Base-by-base conservation (phyloP, 2,888 invertebrate genomes). In the Lypha dubia region DNA sequence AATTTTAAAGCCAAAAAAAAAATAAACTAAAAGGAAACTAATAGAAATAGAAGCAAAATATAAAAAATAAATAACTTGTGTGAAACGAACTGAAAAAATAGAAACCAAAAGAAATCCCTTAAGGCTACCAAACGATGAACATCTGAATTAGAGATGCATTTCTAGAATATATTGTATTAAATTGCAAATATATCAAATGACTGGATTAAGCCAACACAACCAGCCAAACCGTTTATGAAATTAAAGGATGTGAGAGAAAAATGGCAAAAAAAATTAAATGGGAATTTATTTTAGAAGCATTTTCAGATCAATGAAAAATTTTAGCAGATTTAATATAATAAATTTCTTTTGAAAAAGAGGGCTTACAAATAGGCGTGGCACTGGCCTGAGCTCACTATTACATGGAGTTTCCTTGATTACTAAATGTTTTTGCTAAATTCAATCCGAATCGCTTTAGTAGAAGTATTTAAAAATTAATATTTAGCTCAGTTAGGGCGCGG, bases 61-160 rank as follows among this genome's bases (percentile, higher is more conserved):
- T 1, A 44, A 24, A 53, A 63, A 73, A n/a, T n/a, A n/a, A n/a
- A n/a, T n/a, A 79, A 63, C 32, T 74, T 68, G n/a, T 74, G 74
- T 74, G 53, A 62, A 81, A 81, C 81, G 35, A 75, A 75, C 75
- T 75, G 81, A 60, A 68, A 68, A 68, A 70, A 24, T 62, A 53
- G 41, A 70, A 73, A 38, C 24, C 46, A 62, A n/a, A 51, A 44
- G 46, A 70, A 80, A 53, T 24, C 56, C 49, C 81, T 76, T 75
- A 38, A 70, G 70, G 81, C 46, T 63, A 32, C 28, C 46, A 65
- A 63, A 35, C 63, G 20, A 41, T 22, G 44, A 53, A 60, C 44
- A 56, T 51, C 71, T 56, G 53, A 71, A 41, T 71, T 63, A 56
- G 71, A 56, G 46, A 32, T 63, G 79, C 63, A 79, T 24, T 65